phyloP scores from a whole-genome alignment of 2,113 vertebrate species.

The Carollia perspicillata region DNA sequence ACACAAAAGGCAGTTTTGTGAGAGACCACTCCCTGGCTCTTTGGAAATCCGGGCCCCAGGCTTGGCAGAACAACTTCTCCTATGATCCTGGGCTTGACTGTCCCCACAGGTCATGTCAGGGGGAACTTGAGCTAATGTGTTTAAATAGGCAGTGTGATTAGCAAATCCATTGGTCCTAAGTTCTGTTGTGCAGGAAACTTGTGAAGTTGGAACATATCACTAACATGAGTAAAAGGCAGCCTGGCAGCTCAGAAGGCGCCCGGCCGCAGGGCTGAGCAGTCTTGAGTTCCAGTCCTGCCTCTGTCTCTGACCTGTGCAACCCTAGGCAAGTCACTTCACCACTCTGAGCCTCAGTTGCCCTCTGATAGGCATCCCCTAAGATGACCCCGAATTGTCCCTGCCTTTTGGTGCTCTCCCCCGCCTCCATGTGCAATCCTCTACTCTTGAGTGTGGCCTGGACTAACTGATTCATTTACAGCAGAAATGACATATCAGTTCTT shows the following conservation, averaged over 20 bases:
- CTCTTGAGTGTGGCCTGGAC: not conserved
- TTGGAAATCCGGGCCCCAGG: not conserved
- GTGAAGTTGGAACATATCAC: slow-evolving; percentile 31
- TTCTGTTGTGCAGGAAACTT: slow-evolving; percentile 29
- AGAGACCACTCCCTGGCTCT: not conserved
- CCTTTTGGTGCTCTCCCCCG: not conserved
- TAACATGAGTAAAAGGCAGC: slow-evolving; percentile 24
- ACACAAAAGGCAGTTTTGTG: not conserved
- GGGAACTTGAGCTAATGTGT: slow-evolving; percentile 36
- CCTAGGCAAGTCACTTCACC: not conserved
- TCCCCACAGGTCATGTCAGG: slow-evolving; percentile 8
- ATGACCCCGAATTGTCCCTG: not conserved
- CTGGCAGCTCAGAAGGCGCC: not conserved
- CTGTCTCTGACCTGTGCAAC: not conserved
- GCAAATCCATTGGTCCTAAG: slow-evolving; percentile 46
- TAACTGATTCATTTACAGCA: not conserved
- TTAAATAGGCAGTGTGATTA: slow-evolving; percentile 58
- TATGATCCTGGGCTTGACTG: not conserved
- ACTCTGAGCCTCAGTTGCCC: not conserved
- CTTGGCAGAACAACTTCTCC: slow-evolving; percentile 30
- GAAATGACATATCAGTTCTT: not conserved
- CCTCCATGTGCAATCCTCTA: not conserved
- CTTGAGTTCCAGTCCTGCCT: not conserved
- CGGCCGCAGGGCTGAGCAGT: not conserved
- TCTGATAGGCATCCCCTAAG: not conserved